Base-by-base conservation (phyloP, 2,797 vertebrate genomes). In the Poecilia gillii region DNA sequence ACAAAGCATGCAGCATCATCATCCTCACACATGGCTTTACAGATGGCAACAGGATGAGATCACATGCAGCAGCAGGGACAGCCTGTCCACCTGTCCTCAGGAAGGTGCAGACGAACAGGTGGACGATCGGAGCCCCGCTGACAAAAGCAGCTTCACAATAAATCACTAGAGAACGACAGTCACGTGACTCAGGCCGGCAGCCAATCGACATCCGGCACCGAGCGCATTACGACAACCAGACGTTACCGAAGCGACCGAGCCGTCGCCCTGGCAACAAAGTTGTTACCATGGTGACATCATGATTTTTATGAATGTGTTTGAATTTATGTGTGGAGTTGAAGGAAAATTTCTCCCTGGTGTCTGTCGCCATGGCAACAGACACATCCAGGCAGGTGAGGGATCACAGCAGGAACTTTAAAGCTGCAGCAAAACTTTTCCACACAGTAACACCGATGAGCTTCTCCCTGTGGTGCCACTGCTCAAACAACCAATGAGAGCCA, bases 1-100 rank as follows among this genome's bases (percentile, higher is more conserved):
- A 94, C 87, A 90, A 84, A 91, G 89, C 95, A 95, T 95, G 95
- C 95, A 96, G 89, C 80, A 76, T 81, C 77, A 43, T 53, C 83
- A 43, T 79, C 83, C 41, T 59, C 73, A 62, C 20, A 49, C 47
- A 49, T 5, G 47, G 81, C 84, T 81, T 79, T 83, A 91, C 88
- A 92, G 6, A 85, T 81, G 84, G 75, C 79, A 70, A 84, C 11
- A 45, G 20, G 31, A 46, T 73, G 74, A 74, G 1, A 79, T 86
- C 80, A 85, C 90, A 88, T 90, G 86, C 91, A 88, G 84, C 76
- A 72, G 64, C 74, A 74, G 73, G 28, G 55, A 68, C 72, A 25
- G 33, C 3, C 4, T 49, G 47, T 49, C 47, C 47, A 49, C 47
- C 47, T 20, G 47, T 49, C 47, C 47, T 18, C 18, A 49, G 47